Conservation (phyloP, 2,797 vertebrate genomes). For the Pelobates cultripes region DNA sequence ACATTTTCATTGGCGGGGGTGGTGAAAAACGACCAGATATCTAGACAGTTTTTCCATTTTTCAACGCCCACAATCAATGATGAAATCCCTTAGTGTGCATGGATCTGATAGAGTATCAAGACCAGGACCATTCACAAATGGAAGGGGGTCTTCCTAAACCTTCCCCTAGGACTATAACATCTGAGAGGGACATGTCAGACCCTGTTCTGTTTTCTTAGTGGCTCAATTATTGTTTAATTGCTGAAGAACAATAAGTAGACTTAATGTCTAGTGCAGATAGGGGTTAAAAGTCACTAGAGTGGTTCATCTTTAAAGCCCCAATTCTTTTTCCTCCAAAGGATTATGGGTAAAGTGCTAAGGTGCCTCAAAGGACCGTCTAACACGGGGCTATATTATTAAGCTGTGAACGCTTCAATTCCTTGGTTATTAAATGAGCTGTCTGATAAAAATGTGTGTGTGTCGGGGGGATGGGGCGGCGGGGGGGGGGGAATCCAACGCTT, state of each 20-base stretch:
- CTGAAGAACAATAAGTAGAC: neutral
- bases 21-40: conserved; percentile 33
- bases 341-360: neutral
- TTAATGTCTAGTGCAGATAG: neutral
- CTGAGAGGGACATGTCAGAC: neutral
- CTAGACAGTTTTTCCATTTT: conserved; percentile 36
- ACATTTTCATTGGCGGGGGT: conserved; percentile 40
- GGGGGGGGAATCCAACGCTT: too few species aligned
- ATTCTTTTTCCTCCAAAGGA: neutral
- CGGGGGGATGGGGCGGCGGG: too few species aligned
- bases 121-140: neutral
- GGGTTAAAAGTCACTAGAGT: neutral
- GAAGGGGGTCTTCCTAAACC: neutral
- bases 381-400: neutral
- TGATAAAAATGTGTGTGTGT: too few species aligned
- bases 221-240: neutral
- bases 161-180: neutral
- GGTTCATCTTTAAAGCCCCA: neutral
- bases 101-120: conserved; percentile 23
- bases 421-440: too few species aligned
- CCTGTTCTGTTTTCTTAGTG: neutral
- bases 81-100: conserved; percentile 30
- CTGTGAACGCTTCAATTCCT: neutral
- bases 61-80: conserved; percentile 37
- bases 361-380: neutral